A percentile compares a stretch with the other conserved stretches of the same genome.
These are phyloP conservation scores for Odontomyia ornata DNA, from an alignment of 2,888 invertebrate species.

Conservation along the genomic window DNA sequence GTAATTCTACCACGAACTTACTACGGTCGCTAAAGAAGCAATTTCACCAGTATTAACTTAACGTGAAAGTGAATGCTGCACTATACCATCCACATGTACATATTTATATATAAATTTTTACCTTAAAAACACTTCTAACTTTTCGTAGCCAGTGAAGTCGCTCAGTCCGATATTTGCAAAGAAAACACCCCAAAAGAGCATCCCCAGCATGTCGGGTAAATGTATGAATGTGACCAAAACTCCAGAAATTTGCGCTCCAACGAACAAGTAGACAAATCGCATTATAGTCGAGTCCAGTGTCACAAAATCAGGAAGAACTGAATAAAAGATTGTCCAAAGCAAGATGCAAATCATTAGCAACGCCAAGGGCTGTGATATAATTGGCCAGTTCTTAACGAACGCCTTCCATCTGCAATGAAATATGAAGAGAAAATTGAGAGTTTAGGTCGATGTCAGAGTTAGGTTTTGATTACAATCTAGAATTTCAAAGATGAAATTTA, in stretches of 20 bases:
- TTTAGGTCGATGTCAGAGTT: not conserved
- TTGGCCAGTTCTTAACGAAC: slow-evolving; percentile 58
- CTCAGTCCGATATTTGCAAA: slow-evolving; percentile 66
- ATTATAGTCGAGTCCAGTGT: slow-evolving; percentile 58
- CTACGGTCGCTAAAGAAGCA: not conserved
- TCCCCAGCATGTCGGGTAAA: slow-evolving; percentile 70
- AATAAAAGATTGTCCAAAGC: slow-evolving; percentile 62
- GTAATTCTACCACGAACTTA: too few species aligned
- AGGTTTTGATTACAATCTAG: not conserved
- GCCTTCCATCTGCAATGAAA: slow-evolving; percentile 59
- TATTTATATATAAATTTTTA: slow-evolving; percentile 51
- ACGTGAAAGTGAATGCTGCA: not conserved
- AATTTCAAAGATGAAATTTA: slow-evolving; percentile 18
- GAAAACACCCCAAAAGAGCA: slow-evolving; percentile 70
- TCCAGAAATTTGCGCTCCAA: slow-evolving; percentile 61
- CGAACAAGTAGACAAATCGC: slow-evolving; percentile 61
- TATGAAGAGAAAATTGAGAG: not conserved
- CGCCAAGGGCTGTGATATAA: slow-evolving; percentile 60
- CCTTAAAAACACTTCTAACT: slow-evolving; percentile 66
- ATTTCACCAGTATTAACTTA: not conserved
- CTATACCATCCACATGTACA: not conserved
- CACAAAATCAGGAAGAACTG: slow-evolving; percentile 59
- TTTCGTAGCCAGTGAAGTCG: slow-evolving; percentile 64
- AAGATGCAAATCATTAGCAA: slow-evolving; percentile 60
- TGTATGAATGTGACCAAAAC: slow-evolving; percentile 58